phyloP scores from a whole-genome alignment of 2,113 vertebrate genomes.

The Empidonax alnorum region DNA sequence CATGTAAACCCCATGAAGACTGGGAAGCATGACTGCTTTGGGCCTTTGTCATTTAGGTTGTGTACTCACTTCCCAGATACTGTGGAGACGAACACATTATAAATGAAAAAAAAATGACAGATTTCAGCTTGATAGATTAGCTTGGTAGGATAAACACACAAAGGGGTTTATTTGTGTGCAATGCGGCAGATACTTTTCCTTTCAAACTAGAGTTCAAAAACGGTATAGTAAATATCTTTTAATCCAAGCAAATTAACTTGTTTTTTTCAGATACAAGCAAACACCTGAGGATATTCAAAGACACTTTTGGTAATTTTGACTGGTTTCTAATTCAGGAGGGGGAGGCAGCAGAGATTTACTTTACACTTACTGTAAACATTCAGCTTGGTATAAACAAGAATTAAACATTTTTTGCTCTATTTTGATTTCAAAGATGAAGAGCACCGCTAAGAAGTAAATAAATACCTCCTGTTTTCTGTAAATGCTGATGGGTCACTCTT shows the following conservation, averaged over 20 bases:
- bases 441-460: background rate
- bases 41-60: background rate
- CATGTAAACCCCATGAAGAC: background rate
- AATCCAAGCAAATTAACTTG: background rate
- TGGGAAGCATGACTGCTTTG: background rate
- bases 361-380: background rate
- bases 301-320: background rate
- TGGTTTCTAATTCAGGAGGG: background rate
- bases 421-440: background rate
- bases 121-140: background rate
- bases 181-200: background rate
- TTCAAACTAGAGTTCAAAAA: background rate
- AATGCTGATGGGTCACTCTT: background rate
- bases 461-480: background rate
- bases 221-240: background rate
- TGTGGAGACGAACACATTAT: background rate
- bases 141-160: background rate
- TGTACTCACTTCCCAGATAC: background rate
- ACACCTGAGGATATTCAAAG: background rate
- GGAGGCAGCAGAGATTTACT: background rate
- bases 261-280: background rate
- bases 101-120: background rate
- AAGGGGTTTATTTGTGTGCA: background rate
- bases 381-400: background rate
- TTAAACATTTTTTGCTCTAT: background rate